These are phyloP conservation scores for Cricetomys ansorgei DNA, from an alignment of 2,113 vertebrate species.

Conservation along the genomic window DNA sequence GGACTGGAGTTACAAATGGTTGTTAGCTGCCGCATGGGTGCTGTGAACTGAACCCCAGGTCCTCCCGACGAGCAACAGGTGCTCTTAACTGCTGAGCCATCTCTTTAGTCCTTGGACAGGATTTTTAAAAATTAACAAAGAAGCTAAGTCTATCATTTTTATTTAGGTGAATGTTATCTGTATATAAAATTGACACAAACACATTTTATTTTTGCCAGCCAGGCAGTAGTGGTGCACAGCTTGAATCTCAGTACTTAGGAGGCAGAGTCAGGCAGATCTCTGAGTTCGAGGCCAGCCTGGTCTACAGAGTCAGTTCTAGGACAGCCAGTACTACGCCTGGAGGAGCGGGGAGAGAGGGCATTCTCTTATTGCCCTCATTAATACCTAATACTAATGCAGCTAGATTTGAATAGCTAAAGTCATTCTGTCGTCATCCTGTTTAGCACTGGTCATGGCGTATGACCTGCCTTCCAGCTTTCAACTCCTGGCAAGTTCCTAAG, in stretches of 20 bases:
- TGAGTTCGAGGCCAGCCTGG: neutral
- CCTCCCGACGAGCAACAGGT: neutral
- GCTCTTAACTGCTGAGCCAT: neutral
- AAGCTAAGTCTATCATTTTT: neutral
- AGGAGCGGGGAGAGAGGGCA: too few species aligned
- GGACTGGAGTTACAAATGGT: neutral
- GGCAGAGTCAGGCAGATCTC: neutral
- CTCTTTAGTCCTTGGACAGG: neutral
- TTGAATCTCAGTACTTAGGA: neutral
- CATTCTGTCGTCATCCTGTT: neutral
- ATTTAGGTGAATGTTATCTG: neutral
- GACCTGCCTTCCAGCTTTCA: neutral
- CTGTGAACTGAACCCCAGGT: neutral
- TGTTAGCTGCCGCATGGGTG: neutral
- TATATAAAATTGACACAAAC: neutral
- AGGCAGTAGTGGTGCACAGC: neutral
- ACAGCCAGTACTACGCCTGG: neutral
- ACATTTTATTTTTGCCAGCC: neutral
- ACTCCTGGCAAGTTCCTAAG: neutral
- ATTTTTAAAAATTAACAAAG: neutral
- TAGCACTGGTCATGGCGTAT: rapidly evolving
- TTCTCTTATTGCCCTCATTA: neutral
- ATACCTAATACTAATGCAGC: neutral
- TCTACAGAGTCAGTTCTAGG: neutral
- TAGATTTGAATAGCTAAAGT: neutral